Evolutionary conservation across 2,113 vertebrate species (phyloP), one percentile per base, ranked within the genome.

Genomic region (Beaufortia kweichowensis): DNA sequence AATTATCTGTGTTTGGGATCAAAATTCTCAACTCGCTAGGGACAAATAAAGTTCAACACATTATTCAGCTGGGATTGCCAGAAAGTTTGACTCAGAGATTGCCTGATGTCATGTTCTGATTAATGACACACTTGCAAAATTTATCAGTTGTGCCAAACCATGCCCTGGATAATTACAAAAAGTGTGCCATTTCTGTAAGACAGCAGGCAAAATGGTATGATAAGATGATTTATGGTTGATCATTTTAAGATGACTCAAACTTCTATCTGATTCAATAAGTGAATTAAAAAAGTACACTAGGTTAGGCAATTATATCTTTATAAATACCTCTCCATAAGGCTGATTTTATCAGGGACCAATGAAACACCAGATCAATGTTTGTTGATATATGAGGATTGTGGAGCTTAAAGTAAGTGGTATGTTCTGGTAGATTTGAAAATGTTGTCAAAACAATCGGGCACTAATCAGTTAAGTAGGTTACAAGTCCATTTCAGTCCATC

Each of bases 151-250:
- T 57, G 33, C 23, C 14, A 67, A 76, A 56, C 33, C 23, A 64
- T 46, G 64, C 31, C 17, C 35, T 21, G 41, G 10, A 80, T 35
- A 21, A 62, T 70, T 43, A 63, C 33, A 56, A 9, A 56, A 57
- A 57, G 65, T 76, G 21, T 46, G n/a, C 53, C 29, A 39, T 71
- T 62, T 65, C 35, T 31, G 23, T 12, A 35, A 28, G 17, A 28
- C 23, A 43, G 6, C 19, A 33, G 6, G 10, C 1, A 35, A 56
- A 59, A 64, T 57, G 14, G 43, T 29, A 23, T 21, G 31, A 50
- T 12, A 24, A 35, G 41, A 8, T 39, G 41, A 46, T 33, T 77
- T n/a, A 29, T 23, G 9, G 4, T 43, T 6, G n/a, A 74, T 53
- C 2, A 23, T 23, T 73, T 31, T 35, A 53, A n/a, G 50, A 14